Conservation (phyloP, 2,113 vertebrate species). For the Dinomys branickii region DNA sequence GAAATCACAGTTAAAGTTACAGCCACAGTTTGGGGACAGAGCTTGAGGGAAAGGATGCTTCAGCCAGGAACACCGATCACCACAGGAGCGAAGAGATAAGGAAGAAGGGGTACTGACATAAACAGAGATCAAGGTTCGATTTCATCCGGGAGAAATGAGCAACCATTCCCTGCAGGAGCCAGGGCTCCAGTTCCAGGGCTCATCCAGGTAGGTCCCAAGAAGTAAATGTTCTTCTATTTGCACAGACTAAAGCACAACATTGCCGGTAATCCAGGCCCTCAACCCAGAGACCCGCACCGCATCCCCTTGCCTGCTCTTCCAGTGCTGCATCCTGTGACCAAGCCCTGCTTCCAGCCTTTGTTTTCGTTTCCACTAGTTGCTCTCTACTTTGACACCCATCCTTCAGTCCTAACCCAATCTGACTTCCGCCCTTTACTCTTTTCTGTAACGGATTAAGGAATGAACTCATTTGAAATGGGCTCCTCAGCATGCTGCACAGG, state of each 20-base stretch:
- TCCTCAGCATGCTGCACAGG: not conserved
- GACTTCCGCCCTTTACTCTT: not conserved
- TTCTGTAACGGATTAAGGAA: not conserved
- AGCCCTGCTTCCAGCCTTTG: not conserved
- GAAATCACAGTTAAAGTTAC: not conserved
- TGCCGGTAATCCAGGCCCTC: not conserved
- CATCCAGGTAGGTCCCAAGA: not conserved
- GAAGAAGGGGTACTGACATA: too few species aligned
- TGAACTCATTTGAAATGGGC: not conserved
- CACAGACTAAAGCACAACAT: not conserved
- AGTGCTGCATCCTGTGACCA: rapidly evolving
- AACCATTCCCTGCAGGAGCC: not conserved
- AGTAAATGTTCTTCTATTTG: not conserved
- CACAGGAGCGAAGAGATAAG: not conserved
- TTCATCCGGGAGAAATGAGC: too few species aligned
- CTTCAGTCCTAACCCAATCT: not conserved
- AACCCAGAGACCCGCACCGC: too few species aligned
- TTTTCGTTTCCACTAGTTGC: not conserved
- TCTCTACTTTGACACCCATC: not conserved
- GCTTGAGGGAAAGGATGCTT: not conserved
- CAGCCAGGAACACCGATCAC: not conserved
- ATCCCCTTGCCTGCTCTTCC: not conserved
- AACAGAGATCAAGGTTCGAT: not conserved
- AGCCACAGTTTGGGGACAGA: not conserved
- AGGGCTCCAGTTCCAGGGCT: not conserved